Conservation (phyloP, 2,113 vertebrate genomes). For the Coturnix japonica region DNA sequence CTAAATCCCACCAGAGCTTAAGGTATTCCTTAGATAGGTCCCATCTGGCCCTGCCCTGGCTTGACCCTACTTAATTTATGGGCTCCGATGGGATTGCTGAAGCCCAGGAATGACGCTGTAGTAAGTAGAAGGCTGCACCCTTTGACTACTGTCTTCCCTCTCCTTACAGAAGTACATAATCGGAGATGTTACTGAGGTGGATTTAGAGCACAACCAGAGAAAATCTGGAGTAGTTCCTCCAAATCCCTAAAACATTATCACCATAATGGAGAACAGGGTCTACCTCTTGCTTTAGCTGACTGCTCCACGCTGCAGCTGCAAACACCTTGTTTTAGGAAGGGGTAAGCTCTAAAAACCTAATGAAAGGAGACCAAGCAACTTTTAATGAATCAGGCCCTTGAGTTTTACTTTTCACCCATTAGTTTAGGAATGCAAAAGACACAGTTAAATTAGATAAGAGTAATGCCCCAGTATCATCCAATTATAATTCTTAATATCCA, state of each 20-base stretch:
- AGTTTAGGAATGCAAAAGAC: conserved; percentile 50
- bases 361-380: background rate
- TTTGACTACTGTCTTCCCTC: background rate
- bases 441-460: conserved; percentile 19
- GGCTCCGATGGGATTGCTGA: conserved; percentile 16
- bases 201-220: background rate
- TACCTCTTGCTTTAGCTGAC: background rate
- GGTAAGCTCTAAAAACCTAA: background rate
- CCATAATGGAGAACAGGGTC: background rate
- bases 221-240: background rate
- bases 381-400: conserved; percentile 60
- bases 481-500: conserved; percentile 52
- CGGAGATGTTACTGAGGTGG: background rate
- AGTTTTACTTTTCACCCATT: conserved; percentile 9
- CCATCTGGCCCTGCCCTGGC: conserved; percentile 23
- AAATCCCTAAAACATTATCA: background rate
- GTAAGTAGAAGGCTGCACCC: background rate
- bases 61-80: background rate
- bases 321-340: background rate
- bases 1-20: background rate
- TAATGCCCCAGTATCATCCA: conserved; percentile 28
- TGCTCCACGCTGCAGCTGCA: background rate
- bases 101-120: background rate
- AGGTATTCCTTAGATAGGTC: conserved; percentile 21
- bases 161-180: background rate